Evolutionary conservation across 1,140 invertebrate genomes (phyloP).

Genomic region (Cardiocondyla obscurior): DNA sequence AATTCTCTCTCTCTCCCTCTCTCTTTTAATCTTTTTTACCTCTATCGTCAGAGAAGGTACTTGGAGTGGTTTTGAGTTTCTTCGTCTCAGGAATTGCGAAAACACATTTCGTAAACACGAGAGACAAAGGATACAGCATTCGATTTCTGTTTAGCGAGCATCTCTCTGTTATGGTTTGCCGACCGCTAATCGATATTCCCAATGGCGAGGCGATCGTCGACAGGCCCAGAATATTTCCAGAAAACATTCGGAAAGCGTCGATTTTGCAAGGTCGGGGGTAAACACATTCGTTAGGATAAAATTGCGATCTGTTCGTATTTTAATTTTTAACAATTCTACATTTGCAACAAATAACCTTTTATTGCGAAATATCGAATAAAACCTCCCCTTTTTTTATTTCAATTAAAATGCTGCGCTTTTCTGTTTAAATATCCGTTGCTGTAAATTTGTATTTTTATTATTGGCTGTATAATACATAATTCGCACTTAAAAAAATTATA

Average conservation of each 20-base stretch:
- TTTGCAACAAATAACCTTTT: too few relatives aligned
- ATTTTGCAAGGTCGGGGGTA: not conserved
- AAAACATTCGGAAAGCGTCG: not conserved
- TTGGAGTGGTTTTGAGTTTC: not conserved
- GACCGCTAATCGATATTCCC: not conserved
- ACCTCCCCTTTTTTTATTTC: not conserved
- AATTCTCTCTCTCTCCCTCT: too few relatives aligned
- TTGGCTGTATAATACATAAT: too few relatives aligned
- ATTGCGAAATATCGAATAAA: too few relatives aligned
- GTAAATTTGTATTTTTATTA: not conserved
- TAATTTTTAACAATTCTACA: too few relatives aligned
- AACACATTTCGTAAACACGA: not conserved
- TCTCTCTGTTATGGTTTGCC: not conserved
- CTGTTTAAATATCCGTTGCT: not conserved
- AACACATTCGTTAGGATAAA: too few relatives aligned
- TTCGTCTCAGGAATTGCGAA: not conserved
- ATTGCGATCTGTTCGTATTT: too few relatives aligned
- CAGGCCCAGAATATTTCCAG: not conserved
- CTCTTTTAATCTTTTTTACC: too few relatives aligned
- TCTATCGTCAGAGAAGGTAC: not conserved
- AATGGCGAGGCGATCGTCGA: not conserved
- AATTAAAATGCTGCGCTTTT: not conserved
- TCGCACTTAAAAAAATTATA: too few relatives aligned
- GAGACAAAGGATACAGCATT: not conserved
- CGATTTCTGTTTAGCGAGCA: not conserved